phyloP scores from a whole-genome alignment of 2,888 invertebrate species.

The Galeruca laticollis region DNA sequence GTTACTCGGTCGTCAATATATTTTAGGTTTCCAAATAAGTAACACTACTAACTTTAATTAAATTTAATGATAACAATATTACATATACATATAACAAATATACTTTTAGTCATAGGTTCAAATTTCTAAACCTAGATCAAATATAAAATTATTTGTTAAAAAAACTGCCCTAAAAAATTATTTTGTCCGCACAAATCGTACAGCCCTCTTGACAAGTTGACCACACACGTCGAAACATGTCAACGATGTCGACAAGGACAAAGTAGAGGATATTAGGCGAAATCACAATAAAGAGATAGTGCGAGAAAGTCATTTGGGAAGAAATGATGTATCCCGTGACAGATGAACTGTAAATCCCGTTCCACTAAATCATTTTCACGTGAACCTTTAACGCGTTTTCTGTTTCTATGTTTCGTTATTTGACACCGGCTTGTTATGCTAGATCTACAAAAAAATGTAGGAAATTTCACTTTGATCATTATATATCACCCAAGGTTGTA shows the following conservation, averaged over 20 bases:
- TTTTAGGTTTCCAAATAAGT: too few species aligned
- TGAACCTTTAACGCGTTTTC: constrained; percentile 57
- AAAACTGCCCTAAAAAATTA: too few species aligned
- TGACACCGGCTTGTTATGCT: constrained; percentile 51
- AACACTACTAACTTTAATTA: too few species aligned
- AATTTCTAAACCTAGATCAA: too few species aligned
- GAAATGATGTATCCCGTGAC: constrained; percentile 61
- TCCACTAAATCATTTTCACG: constrained; percentile 65
- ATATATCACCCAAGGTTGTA: neutral
- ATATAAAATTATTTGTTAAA: too few species aligned
- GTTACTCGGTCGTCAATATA: too few species aligned
- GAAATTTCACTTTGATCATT: constrained; percentile 15
- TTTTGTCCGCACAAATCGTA: constrained; percentile 1
- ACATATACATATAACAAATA: too few species aligned
- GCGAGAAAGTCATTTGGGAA: constrained; percentile 49
- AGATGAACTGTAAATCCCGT: constrained; percentile 67
- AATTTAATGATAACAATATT: too few species aligned
- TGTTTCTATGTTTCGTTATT: constrained; percentile 56
- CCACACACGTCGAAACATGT: constrained; percentile 49
- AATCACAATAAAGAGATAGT: constrained; percentile 39
- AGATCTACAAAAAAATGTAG: neutral
- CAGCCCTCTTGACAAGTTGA: constrained; percentile 19
- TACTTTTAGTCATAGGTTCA: too few species aligned
- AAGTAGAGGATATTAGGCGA: constrained; percentile 26
- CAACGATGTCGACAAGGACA: constrained; percentile 41